Evolutionary conservation across 1,140 invertebrate genomes (phyloP), one percentile per base, ranked within the genome.

Genomic region (Drosophila willistoni): DNA sequence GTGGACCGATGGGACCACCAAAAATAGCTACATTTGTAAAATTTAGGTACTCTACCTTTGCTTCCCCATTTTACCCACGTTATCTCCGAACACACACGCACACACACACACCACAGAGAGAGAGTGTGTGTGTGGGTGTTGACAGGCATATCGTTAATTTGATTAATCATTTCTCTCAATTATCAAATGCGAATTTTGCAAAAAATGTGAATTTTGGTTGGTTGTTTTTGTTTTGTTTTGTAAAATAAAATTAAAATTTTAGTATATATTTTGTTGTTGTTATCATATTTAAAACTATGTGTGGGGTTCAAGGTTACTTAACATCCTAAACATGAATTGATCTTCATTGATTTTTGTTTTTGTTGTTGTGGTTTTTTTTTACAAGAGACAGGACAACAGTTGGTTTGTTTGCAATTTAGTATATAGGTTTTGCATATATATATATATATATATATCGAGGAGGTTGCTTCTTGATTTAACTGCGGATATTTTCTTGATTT

Each of bases 201-300:
- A 62, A 71, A 56, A 75, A 29, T 29, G 56, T 79, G 64, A 68
- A 76, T 51, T 76, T 72, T 76, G 17, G 14, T 44, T 14, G n/a
- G 6, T 14, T 14, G n/a, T 14, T 14, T 14, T 47, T 6, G 14
- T 47, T 47, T 47, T 47, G 44, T 64, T 78, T 70, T 72, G 61
- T 78, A 63, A 80, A 87, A 83, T 86, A 77, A 84, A 63, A 63
- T 73, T 71, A 68, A 76, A 68, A 67, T 60, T 51, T 79, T 89
- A 78, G 73, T 79, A 80, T 74, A 80, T 87, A 74, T 77, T 65
- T 67, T 34, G 25, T 68, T 34, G 25, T 68, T 77, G 73, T 77
- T 79, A 79, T 75, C 84, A 84, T 74, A 72, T 74, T 89, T 89
- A 89, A 84, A 89, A 81, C 84, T 89, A 89, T 81, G 84, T 71